These are phyloP conservation scores for Augochlorella aurata DNA, from an alignment of 2,888 invertebrate species.

Conservation along the genomic window DNA sequence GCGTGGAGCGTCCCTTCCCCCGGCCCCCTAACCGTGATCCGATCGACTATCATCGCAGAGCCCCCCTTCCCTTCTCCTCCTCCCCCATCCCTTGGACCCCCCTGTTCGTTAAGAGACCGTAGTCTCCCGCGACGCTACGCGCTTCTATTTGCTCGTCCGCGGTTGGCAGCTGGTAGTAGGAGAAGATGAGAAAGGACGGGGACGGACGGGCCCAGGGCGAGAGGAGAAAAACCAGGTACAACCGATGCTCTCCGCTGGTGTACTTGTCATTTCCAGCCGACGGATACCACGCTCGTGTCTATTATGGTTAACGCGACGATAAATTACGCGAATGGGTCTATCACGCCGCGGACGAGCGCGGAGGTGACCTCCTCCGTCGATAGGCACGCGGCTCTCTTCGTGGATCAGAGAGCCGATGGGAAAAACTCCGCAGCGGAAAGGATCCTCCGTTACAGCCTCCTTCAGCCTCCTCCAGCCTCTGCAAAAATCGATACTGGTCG, in stretches of 20 bases:
- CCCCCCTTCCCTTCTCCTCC: neutral
- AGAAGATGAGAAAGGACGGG: slow-evolving; percentile 42
- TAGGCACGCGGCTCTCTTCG: slow-evolving; percentile 17
- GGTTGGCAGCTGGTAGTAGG: slow-evolving; percentile 41
- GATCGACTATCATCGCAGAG: slow-evolving; percentile 1
- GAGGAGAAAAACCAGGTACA: slow-evolving; percentile 43
- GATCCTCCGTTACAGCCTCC: neutral
- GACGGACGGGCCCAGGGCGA: slow-evolving; percentile 12
- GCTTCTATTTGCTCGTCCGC: slow-evolving; percentile 45
- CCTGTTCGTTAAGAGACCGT: slow-evolving; percentile 5
- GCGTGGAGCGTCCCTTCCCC: slow-evolving; percentile 32
- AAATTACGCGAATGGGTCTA: slow-evolving; percentile 63
- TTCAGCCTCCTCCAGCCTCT: neutral
- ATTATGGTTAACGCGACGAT: slow-evolving; percentile 62
- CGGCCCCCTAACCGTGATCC: slow-evolving; percentile 10
- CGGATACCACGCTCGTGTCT: slow-evolving; percentile 54
- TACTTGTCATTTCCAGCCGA: slow-evolving; percentile 54
- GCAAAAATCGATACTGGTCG: neutral
- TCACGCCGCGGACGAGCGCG: slow-evolving; percentile 43
- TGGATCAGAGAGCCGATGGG: slow-evolving; percentile 19
- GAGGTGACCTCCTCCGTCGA: slow-evolving; percentile 44
- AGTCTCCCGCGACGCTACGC: slow-evolving; percentile 16
- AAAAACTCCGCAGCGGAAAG: neutral
- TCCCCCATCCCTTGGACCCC: neutral
- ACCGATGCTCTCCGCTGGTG: slow-evolving; percentile 45